Evolutionary conservation across 2,113 vertebrate species (phyloP).

Genomic region (Petrocephalus zakoni): DNA sequence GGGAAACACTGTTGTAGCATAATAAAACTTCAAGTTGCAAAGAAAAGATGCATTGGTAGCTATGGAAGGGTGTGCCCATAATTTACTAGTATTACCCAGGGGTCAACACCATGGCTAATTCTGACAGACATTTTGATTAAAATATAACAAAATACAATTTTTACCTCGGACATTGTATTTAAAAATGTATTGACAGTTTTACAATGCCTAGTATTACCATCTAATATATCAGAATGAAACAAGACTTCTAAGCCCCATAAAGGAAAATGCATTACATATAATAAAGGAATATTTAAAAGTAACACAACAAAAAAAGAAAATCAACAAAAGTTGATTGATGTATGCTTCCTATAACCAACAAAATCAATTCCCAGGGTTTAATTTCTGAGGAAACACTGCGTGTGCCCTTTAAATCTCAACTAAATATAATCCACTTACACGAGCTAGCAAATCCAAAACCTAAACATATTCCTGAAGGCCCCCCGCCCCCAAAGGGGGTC

Average conservation of each 20-base stretch:
- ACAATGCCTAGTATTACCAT: neutral
- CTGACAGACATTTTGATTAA: neutral
- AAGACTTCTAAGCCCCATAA: neutral
- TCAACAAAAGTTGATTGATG: neutral
- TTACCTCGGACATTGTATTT: neutral
- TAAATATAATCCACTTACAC: conserved; percentile 21
- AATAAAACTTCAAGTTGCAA: neutral
- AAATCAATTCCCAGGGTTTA: neutral
- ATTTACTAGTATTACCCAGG: neutral
- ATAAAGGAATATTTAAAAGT: neutral
- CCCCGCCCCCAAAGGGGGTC: neutral
- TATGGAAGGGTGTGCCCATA: neutral
- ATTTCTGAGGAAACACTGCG: neutral
- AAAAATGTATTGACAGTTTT: neutral
- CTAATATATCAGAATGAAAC: neutral
- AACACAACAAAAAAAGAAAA: too few species aligned
- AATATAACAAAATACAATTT: neutral
- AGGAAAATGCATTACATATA: neutral
- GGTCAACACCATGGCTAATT: neutral
- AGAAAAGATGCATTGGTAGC: neutral
- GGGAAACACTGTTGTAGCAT: neutral
- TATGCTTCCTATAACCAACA: neutral
- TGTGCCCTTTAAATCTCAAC: conserved; percentile 15
- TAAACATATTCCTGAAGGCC: neutral
- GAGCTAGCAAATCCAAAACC: neutral